Base-by-base conservation (phyloP, 1,140 invertebrate species). In the Eciton burchellii region DNA sequence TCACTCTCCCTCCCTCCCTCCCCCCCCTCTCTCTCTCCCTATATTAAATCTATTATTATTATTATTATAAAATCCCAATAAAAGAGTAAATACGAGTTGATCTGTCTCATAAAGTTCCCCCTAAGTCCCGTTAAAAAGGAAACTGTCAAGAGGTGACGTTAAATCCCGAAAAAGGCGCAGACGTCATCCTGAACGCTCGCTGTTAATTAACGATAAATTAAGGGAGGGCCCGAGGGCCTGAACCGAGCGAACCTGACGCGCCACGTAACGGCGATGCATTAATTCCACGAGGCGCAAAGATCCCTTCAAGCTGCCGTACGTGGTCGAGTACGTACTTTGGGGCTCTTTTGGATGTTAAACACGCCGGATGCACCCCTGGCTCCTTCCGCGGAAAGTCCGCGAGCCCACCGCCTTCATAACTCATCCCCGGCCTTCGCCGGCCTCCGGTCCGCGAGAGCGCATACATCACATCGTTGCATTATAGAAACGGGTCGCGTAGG, bases 391-490 rank as follows among this genome's bases (percentile, higher is more conserved):
- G 21, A 47, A 54, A 77, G 49, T 79, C 72, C 82, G 29, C 59
- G 52, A 59, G 77, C 71, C 65, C 87, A 79, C 81, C 65, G 62
- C 83, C 41, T 85, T 82, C 81, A 81, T 89, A 88, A 90, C 65
- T 88, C 77, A 89, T 74, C n/a, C 65, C 76, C 45, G 74, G 65
- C 82, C 81, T 68, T 79, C 41, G 68, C 84, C 66, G 63, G 57
- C 54, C 83, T 52, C 54, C 29, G 59, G 63, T 54, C 63, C 56
- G 66, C 45, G 43, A 88, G 47, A 52, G 73, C 65, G 57, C 84
- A 85, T 90, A 89, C 84, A 88, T 91, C 90, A 88, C 77, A 74
- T 84, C 83, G 62, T 71, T 87, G 81, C 86, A 89, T 89, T 92
- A 88, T 88, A 88, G 66, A 90, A 86, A 73, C 89, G 63, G 43